Evolutionary conservation across 64 coral and sea anemone species (phyloP), one percentile per base, ranked within the genome.

Genomic region (Acropora yongei): DNA sequence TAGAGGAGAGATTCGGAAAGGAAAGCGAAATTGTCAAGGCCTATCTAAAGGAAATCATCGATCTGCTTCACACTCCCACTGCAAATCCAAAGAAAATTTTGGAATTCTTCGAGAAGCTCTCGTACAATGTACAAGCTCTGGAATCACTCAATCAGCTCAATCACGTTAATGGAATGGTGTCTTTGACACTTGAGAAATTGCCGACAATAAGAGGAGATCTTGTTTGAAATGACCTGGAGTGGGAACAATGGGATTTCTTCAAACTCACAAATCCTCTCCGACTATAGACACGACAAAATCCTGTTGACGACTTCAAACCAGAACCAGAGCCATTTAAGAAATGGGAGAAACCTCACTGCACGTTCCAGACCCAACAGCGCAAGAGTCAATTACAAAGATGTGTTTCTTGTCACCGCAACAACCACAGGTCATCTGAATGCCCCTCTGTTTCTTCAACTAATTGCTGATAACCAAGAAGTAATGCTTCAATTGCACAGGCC

Each of bases 401-500:
- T 5, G 14, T 69, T 69, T 69, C 14, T 69, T 69, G 67, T 69
- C 67, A 69, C 14, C 17, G 13, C 14, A 20, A 18, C 67, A 18
- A 17, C n/a, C 67, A 69, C 14, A 69, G 67, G 67, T 3, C 67
- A 11, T 73, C 45, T 48, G 72, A 57, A 60, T 42, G 82, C 79
- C 5, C 14, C 66, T 68, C 66, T 55, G 51, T 55, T 55, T 10
- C 51, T 55, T 55, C 51, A 55, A 10, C 51, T 55, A 39, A 81
- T 81, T 81, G 3, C 46, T 81, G 57, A 47, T 13, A 2, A 51
- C 14, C 18, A 18, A 50, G 41, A 71, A 55, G 51, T 55, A 0
- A 55, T 55, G 83, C 71, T 86, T 69, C 20, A 86, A 86, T 18
- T 86, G 83, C 20, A 87, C 85, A 47, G 67, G 69, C 18, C 17